Evolutionary conservation across 2,888 invertebrate species (phyloP).

Genomic region (Bedellia somnulentella): DNA sequence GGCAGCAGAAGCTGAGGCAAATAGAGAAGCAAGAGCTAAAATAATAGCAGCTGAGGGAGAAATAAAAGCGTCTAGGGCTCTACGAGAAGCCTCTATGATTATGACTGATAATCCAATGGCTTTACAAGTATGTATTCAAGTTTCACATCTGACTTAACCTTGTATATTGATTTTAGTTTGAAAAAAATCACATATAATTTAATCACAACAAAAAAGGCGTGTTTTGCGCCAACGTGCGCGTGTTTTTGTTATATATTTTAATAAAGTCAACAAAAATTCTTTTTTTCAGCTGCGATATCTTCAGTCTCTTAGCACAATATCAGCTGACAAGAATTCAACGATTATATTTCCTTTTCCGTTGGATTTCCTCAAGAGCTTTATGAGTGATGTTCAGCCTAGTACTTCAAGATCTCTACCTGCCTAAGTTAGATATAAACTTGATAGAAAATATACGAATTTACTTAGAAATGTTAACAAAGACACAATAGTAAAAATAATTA

Average conservation of each 20-base stretch:
- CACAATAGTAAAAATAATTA: too few relatives aligned
- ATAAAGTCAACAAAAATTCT: too few relatives aligned
- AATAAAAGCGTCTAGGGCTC: constrained; percentile 80
- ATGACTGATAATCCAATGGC: constrained; percentile 83
- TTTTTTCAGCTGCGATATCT: constrained; percentile 76
- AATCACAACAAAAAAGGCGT: too few relatives aligned
- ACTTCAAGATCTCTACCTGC: constrained; percentile 16
- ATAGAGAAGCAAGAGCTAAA: constrained; percentile 70
- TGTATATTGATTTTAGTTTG: background rate
- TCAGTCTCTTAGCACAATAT: constrained; percentile 88
- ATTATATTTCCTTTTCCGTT: constrained; percentile 93
- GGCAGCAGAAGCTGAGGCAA: constrained; percentile 72
- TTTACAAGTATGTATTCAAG: constrained; percentile 28
- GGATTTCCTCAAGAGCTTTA: constrained; percentile 66
- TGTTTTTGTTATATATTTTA: too few relatives aligned
- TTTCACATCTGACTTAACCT: background rate
- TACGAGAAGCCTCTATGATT: constrained; percentile 86
- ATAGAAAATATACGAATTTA: too few relatives aligned
- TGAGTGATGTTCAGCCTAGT: constrained; percentile 26
- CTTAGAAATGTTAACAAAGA: too few relatives aligned
- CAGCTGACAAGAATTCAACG: constrained; percentile 93
- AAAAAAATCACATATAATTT: too few relatives aligned
- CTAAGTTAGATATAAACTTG: too few relatives aligned
- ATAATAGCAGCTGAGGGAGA: constrained; percentile 77
- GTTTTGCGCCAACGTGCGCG: too few relatives aligned